Conservation (phyloP, 2,888 invertebrate species). For the Eurytoma adleriae region DNA sequence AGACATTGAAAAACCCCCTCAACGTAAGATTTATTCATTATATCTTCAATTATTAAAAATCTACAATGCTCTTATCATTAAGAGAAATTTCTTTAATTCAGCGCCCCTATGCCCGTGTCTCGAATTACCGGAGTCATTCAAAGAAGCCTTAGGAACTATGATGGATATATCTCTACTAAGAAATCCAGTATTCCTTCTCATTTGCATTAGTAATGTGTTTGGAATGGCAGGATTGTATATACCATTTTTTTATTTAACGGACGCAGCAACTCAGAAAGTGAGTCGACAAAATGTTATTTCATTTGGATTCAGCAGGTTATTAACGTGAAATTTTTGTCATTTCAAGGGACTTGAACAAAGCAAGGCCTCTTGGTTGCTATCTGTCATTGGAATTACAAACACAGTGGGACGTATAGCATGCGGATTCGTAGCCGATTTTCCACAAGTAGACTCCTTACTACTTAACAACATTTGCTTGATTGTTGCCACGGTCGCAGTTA, state of each 20-base stretch:
- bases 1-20: conserved; percentile 81
- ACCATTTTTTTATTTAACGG: conserved; percentile 96
- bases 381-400: conserved; percentile 95
- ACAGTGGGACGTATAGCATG: conserved; percentile 93
- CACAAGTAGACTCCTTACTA: conserved; percentile 92
- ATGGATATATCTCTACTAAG: conserved; percentile 91
- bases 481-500: conserved; percentile 91
- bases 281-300: conserved; percentile 65
- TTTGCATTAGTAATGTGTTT: conserved; percentile 95
- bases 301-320: not conserved
- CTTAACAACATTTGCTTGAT: conserved; percentile 96
- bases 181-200: conserved; percentile 93
- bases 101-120: conserved; percentile 90
- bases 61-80: not conserved
- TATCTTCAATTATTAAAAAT: not conserved
- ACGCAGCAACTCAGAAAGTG: conserved; percentile 85
- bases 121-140: conserved; percentile 87
- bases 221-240: conserved; percentile 99
- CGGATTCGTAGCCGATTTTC: conserved; percentile 94
- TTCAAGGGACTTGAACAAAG: conserved; percentile 83
- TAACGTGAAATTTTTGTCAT: conserved; percentile 60
- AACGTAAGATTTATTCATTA: conserved; percentile 78
- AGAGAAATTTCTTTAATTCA: conserved; percentile 70
- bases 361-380: conserved; percentile 86
- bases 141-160: conserved; percentile 91